phyloP scores from a whole-genome alignment of 2,888 invertebrate genomes.

The Cylindroiulus punctatus region DNA sequence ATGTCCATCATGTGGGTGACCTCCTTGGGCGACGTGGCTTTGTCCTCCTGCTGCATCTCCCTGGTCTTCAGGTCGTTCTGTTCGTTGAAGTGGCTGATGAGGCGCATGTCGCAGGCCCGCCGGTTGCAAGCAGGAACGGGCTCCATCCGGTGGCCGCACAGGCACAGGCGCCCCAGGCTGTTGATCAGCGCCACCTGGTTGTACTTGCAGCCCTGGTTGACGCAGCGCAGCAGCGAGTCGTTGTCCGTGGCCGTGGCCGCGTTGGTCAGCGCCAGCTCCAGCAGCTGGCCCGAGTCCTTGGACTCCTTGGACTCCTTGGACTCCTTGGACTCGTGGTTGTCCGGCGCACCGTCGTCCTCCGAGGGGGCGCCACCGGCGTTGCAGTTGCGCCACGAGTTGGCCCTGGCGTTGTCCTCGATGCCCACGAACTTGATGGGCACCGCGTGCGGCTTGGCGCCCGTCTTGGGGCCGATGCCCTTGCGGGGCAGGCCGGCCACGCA shows the following conservation, averaged over 20 bases:
- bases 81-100: conserved; percentile 52
- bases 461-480: conserved; percentile 60
- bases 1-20: neutral
- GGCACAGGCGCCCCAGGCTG: conserved; percentile 52
- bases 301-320: neutral
- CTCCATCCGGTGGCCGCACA: conserved; percentile 56
- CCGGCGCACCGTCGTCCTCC: conserved; percentile 57
- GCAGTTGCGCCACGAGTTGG: neutral
- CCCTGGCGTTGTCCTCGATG: conserved; percentile 60
- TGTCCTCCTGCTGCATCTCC: neutral
- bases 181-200: conserved; percentile 56
- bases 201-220: conserved; percentile 52
- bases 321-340: conserved; percentile 65
- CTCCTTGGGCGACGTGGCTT: neutral
- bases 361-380: neutral
- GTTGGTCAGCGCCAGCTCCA: neutral
- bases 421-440: conserved; percentile 65
- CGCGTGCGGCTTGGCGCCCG: conserved; percentile 62
- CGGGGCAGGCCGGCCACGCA: conserved; percentile 50
- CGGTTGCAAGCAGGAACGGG: conserved; percentile 43
- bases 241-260: neutral
- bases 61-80: conserved; percentile 52
- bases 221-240: conserved; percentile 35
- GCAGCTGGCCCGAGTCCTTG: neutral
- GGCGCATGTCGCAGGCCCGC: neutral